Evolutionary conservation across 2,113 vertebrate species (phyloP), one percentile per base, ranked within the genome.

Genomic region (Myocastor coypus): DNA sequence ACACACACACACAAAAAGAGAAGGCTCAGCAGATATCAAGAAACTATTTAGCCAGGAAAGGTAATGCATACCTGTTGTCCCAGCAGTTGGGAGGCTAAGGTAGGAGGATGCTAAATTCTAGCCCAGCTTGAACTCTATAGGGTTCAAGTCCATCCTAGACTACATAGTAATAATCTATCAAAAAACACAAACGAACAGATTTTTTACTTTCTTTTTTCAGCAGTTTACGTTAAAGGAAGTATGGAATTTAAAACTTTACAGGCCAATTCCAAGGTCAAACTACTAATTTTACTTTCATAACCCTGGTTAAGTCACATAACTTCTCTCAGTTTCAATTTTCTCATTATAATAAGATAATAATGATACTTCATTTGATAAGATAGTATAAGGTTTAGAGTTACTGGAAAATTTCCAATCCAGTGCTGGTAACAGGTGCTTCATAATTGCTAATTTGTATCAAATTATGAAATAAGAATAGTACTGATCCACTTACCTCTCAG

Each of bases 181-280:
- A 80, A 80, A 80, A 52, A 50, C 28, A 80, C 28, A 80, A 78
- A 78, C 7, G 26, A 32, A 8, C 46, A 78, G 32, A 32, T 20
- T 7, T 52, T 52, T 77, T 11, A 61, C 7, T 90, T 94, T 84
- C 57, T 91, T 42, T 42, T 90, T 92, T 89, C 17, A 61, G 89
- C 7, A 69, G 13, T 28, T 85, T 97, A 52, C 12, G 6, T 3
- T 93, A 96, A 83, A 7, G 26, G 87, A 92, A 92, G 5, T 61
- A 63, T 89, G 68, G 26, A 89, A 87, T 96, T 96, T 95, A 92
- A 96, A 61, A 83, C 40, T 52, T 91, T 50, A 64, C 34, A 83
- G 17, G 68, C 24, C 9, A 63, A 83, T 91, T 85, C 82, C n/a
- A 93, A 86, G 95, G 91, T n/a, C 28, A 86, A 52, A 59, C 66